A percentile compares a stretch with the other conserved stretches of the same genome.
Conservation (phyloP, 2,797 vertebrate genomes). For the Phaenicophaeus curvirostris region DNA sequence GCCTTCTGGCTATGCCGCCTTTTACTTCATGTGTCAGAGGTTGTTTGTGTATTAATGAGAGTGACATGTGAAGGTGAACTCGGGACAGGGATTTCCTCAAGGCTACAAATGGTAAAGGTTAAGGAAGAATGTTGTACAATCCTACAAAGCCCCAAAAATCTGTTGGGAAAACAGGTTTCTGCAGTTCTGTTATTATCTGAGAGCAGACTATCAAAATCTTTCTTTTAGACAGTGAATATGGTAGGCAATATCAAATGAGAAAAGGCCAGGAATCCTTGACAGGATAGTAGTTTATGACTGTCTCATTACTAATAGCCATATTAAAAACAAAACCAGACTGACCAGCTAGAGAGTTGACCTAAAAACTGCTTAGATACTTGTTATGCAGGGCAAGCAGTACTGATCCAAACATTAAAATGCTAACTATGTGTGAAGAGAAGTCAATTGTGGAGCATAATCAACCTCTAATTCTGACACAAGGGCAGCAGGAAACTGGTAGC, state of each 20-base stretch:
- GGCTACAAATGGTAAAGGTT: background rate
- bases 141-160: background rate
- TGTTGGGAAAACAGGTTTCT: background rate
- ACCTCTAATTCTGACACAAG: background rate
- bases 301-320: background rate
- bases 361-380: background rate
- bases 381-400: background rate
- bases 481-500: background rate
- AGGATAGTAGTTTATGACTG: background rate
- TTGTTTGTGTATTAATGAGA: background rate
- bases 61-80: background rate
- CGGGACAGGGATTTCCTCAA: background rate
- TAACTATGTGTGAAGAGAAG: background rate
- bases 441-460: background rate
- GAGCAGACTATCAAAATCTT: background rate
- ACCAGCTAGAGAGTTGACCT: background rate
- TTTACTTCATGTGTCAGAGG: background rate
- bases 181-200: background rate
- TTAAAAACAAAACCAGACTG: background rate
- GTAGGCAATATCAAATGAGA: background rate
- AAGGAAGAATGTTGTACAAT: background rate
- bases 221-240: background rate
- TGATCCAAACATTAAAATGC: background rate
- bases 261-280: background rate
- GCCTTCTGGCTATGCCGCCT: background rate